A percentile compares a stretch with the other conserved stretches of the same genome.
Evolutionary conservation across 2,888 invertebrate genomes (phyloP).

Genomic region (Ennomos quercinarius): DNA sequence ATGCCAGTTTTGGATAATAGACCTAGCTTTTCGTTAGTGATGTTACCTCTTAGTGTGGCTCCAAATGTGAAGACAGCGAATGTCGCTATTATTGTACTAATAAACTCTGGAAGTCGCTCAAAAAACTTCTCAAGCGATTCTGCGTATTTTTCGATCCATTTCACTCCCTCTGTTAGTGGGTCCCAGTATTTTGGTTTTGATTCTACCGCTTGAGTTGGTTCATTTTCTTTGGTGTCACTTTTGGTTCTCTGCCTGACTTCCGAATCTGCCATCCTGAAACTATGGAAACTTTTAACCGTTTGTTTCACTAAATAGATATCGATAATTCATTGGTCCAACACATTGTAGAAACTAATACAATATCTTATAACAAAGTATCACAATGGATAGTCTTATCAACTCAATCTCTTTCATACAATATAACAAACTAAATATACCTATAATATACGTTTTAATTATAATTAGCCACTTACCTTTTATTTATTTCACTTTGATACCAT

Average conservation of each 20-base stretch:
- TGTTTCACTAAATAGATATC: no score
- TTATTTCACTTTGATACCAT: slow-evolving; percentile 28
- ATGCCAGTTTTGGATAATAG: no score
- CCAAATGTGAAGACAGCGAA: slow-evolving; percentile 87
- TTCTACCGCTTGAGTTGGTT: slow-evolving; percentile 19
- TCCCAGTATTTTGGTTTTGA: slow-evolving; percentile 68
- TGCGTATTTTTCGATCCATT: slow-evolving; percentile 86
- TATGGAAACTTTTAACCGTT: no score
- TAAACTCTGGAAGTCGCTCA: slow-evolving; percentile 80
- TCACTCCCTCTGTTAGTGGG: slow-evolving; percentile 84
- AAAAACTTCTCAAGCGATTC: slow-evolving; percentile 83
- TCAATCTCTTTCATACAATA: no score
- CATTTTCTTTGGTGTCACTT: slow-evolving; percentile 22
- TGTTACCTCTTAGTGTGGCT: slow-evolving; percentile 86
- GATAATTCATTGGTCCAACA: no score
- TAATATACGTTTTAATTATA: background rate
- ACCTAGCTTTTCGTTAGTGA: no score
- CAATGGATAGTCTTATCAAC: no score
- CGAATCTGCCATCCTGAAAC: slow-evolving; percentile 41
- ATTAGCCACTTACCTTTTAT: slow-evolving; percentile 24
- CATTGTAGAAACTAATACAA: no score
- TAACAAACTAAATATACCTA: no score
- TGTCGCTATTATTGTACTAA: slow-evolving; percentile 84
- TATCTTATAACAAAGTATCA: no score
- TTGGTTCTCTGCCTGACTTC: slow-evolving; percentile 48